Evolutionary conservation across 2,888 invertebrate species (phyloP).

Genomic region (Drosophila hamatofila): DNA sequence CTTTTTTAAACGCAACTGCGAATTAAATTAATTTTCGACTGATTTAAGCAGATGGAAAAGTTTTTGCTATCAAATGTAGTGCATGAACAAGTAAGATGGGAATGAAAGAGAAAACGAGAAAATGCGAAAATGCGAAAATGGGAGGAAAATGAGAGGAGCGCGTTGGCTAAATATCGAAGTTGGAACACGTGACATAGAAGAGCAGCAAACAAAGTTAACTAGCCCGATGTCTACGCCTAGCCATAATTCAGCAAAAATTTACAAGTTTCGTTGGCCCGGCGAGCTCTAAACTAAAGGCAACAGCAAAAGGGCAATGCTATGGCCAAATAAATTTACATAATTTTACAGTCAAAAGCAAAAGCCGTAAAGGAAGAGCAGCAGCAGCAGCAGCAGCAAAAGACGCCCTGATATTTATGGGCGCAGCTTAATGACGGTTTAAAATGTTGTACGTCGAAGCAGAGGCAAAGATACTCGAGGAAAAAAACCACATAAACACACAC

Average conservation of each 20-base stretch:
- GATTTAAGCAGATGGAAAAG: slow-evolving; percentile 63
- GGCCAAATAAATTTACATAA: slow-evolving; percentile 78
- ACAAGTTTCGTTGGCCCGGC: slow-evolving; percentile 33
- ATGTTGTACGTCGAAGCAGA: slow-evolving; percentile 56
- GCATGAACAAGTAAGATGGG: neutral
- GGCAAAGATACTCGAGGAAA: slow-evolving; percentile 38
- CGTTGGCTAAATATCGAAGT: neutral
- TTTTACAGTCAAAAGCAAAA: slow-evolving; percentile 57
- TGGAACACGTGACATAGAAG: slow-evolving; percentile 4
- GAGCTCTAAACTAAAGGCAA: slow-evolving; percentile 36
- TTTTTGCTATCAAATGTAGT: slow-evolving; percentile 44
- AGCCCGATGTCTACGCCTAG: slow-evolving; percentile 16
- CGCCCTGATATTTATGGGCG: slow-evolving; percentile 72
- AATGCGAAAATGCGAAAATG: neutral
- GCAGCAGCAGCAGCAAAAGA: slow-evolving; percentile 12
- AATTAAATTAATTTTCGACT: slow-evolving; percentile 81
- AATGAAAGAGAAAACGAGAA: neutral
- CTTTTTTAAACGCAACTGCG: slow-evolving; percentile 67
- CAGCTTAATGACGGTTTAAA: slow-evolving; percentile 78
- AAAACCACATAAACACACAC: slow-evolving; percentile 21
- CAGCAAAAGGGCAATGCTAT: slow-evolving; percentile 65
- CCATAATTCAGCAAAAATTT: slow-evolving; percentile 72
- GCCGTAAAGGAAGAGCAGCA: slow-evolving; percentile 11
- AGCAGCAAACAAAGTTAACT: slow-evolving; percentile 6
- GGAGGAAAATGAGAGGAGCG: slow-evolving; percentile 5